Evolutionary conservation across 2,113 vertebrate genomes (phyloP).

Genomic region (Alaudala cheleensis): DNA sequence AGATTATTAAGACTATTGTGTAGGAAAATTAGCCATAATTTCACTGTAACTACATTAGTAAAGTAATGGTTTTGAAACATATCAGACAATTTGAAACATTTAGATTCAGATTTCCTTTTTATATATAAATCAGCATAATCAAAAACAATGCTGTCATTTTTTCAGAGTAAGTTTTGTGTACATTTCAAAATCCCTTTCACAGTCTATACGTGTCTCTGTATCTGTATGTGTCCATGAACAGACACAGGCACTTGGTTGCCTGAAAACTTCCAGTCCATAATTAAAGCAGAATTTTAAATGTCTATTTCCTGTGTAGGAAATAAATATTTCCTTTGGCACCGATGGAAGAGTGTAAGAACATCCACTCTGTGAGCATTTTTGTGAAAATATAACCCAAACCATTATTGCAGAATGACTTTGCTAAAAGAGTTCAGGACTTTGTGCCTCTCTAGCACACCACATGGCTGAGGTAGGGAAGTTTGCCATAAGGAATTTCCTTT

Average conservation of each 20-base stretch:
- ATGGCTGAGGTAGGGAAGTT: not conserved
- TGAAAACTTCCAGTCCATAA: not conserved
- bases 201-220: accelerated
- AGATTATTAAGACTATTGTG: not conserved
- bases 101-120: not conserved
- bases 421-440: not conserved
- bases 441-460: not conserved
- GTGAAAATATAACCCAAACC: not conserved
- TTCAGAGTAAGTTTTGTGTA: not conserved
- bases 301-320: not conserved
- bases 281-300: not conserved
- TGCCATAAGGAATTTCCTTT: not conserved
- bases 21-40: not conserved
- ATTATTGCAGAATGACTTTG: not conserved
- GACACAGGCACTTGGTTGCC: not conserved
- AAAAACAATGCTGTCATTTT: not conserved
- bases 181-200: not conserved
- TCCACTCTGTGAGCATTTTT: not conserved
- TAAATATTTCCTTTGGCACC: not conserved
- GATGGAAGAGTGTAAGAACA: not conserved
- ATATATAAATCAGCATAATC: not conserved
- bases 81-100: not conserved
- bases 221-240: not conserved
- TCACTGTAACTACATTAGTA: not conserved
- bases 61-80: not conserved